These are phyloP conservation scores for Galerucella nymphaeae DNA, from an alignment of 2,888 invertebrate species.

Conservation along the genomic window DNA sequence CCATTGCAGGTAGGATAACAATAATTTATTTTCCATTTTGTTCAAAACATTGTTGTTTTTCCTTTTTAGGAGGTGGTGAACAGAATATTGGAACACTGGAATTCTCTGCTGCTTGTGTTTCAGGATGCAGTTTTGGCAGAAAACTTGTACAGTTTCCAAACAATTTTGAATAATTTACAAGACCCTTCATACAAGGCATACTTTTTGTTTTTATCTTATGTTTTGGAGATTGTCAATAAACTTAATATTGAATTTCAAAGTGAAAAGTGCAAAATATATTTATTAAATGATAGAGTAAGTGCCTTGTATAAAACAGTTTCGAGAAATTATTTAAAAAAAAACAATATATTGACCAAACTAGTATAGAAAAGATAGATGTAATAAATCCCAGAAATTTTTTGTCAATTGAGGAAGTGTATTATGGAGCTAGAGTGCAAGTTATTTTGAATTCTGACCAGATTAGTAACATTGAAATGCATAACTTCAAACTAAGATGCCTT, in stretches of 20 bases:
- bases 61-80: conserved; percentile 31
- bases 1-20: conserved; percentile 27
- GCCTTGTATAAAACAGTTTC: conserved; percentile 29
- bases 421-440: no score
- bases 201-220: conserved; percentile 28
- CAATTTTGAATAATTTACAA: conserved; percentile 18
- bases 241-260: conserved; percentile 31
- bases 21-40: not conserved
- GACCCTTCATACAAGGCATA: conserved; percentile 17
- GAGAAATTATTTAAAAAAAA: conserved; percentile 28
- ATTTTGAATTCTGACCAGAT: no score
- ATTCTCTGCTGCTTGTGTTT: conserved; percentile 22
- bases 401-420: not conserved
- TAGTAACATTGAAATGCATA: no score
- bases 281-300: conserved; percentile 9
- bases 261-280: conserved; percentile 26
- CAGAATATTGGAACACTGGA: conserved; percentile 25
- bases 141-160: conserved; percentile 13
- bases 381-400: not conserved
- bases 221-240: conserved; percentile 24
- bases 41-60: not conserved
- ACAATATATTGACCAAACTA: conserved; percentile 15
- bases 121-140: conserved; percentile 17
- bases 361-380: not conserved
- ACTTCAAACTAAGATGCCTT: no score